Base-by-base conservation (phyloP, 2,113 vertebrate genomes). In the Synodontis membranacea region DNA sequence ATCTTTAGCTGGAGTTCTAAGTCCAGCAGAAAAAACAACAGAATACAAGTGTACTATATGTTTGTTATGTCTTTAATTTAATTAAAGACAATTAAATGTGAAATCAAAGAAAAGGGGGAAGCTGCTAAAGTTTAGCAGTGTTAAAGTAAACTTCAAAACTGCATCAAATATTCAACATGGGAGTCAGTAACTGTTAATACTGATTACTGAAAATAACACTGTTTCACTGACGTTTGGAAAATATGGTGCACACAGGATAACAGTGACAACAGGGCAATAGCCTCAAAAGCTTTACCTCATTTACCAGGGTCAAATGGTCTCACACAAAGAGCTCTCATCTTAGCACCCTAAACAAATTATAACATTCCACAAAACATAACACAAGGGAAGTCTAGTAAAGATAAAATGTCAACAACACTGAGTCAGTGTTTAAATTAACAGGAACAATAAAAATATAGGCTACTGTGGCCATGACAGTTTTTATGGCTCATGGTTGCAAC, bases 121-220 rank as follows among this genome's bases (percentile, higher is more conserved):
- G 21, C 23, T n/a, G 52, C 44, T 28, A 14, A 14, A 39, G 48
- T 79, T 80, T 52, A 58, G 79, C 23, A 86, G 88, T 83, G 42
- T 37, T 34, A 48, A 56, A 50, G 58, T 7, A 5, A 21, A 79
- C 78, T 91, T 91, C 82, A 88, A 92, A 91, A 80, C 90, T 66
- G 88, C 34, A 72, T 84, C 93, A 79, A 93, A 93, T 92, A 93
- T 93, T 93, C 92, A 84, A 94, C 92, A 88, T 56, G 34, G 2
- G 79, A 9, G 83, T 44, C 1, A 48, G 74, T 94, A 85, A 94
- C 93, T 91, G 93, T 93, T 76, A 39, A 94, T 92, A 89, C 86
- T 91, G 92, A 93, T 93, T 93, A 92, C 90, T 87, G 90, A 92
- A 93, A 93, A 93, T 88, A 93, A 93, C 90, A 88, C 87, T 88